Evolutionary conservation across 2,797 vertebrate genomes (phyloP), one percentile per base, ranked within the genome.

Genomic region (Ispidina lecontei): DNA sequence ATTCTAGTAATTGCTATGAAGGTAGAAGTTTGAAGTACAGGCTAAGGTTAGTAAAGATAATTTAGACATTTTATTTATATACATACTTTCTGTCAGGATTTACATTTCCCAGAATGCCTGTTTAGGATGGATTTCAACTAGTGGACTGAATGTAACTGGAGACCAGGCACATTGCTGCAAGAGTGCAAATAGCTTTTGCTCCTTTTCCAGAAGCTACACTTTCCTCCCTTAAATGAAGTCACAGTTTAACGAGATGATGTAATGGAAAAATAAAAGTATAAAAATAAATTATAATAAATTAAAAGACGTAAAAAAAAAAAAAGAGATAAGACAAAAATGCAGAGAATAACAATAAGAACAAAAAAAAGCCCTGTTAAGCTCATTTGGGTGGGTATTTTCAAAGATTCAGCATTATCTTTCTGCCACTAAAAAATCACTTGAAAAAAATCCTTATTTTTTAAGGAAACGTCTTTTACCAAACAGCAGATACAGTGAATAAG

Each of bases 1-100:
- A 81, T 95, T 92, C 80, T 62, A 56, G 62, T 91, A 94, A 92
- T 95, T 91, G 37, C 49, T 73, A 7, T 79, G 71, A 78, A 90
- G 33, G 67, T 65, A 84, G 52, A 88, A 93, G 60, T 81, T 21
- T 86, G 77, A 90, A 90, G 60, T 84, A 94, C 37, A 78, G 52
- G 26, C 51, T 86, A 63, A 93, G 74, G 56, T 75, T 94, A 93
- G 92, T 79, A 76, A 88, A 91, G 60, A 79, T 64, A 70, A 90
- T 92, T 88, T 81, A 76, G 80, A 47, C 33, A 44, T 94, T 87
- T 84, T 86, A 72, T 86, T 83, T 89, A 52, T 84, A 68, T 52
- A 63, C 64, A 59, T 51, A 41, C 31, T 56, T 85, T 70, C 35
- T 84, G 60, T 49, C 54, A 74, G 37, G 37, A 73, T 80, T 87